Base-by-base conservation (phyloP, 2,797 vertebrate genomes). In the Parauchenoglanis punctatus region DNA sequence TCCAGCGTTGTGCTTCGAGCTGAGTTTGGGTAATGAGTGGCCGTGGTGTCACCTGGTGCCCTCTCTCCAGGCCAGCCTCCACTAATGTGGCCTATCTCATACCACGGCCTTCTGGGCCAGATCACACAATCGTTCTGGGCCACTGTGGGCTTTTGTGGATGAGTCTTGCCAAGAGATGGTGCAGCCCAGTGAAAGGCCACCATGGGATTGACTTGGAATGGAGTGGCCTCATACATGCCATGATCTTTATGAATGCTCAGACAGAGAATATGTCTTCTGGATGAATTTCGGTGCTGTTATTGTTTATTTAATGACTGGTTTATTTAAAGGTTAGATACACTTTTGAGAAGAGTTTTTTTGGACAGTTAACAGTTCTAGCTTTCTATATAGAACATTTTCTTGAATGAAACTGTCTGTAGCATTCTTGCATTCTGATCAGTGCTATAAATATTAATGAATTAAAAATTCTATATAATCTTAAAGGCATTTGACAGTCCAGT, bases 11-110 rank as follows among this genome's bases (percentile, higher is more conserved):
- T 73, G 86, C 88, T 86, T 86, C 73, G 44, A 89, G 89, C 88
- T 54, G 78, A 83, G 58, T 82, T 80, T 56, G 67, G 87, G 85
- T 90, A 91, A 92, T 90, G 90, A 90, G 87, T 87, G 89, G 73
- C 83, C 86, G 70, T 70, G 85, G 77, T 67, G 75, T 88, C 78
- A 87, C 85, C 90, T 89, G 86, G 56, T 85, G 87, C 87, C 84
- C 83, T 44, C 81, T 87, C 89, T 88, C 20, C 78, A 88, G 90
- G 89, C 90, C 81, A 89, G 87, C 49, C 86, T 90, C 83, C 84
- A 61, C 75, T 91, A 89, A 90, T 89, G 87, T 86, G 80, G 87
- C 85, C 84, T 52, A 68, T 88, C 86, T 89, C 86, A 85, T 84
- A 87, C 76, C 80, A 68, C 67, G 58, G 86, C 81, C 82, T 85